Percentiles rank a stretch among this genome's conserved stretches.
These are phyloP conservation scores for Aethes cnicana DNA, from an alignment of 2,888 invertebrate genomes.

Conservation along the genomic window DNA sequence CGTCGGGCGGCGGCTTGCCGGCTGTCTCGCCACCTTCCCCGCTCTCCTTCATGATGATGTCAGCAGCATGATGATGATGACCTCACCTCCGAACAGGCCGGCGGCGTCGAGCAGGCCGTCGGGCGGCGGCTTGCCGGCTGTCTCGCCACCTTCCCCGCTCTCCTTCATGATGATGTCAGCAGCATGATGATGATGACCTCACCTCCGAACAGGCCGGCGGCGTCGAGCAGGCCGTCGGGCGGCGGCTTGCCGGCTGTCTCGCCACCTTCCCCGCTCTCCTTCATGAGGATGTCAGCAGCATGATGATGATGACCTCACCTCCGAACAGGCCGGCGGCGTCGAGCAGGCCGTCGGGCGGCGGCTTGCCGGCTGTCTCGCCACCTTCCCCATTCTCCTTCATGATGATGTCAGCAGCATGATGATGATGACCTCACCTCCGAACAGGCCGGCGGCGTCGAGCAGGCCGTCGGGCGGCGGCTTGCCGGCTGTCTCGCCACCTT, in stretches of 20 bases:
- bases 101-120: conserved; percentile 91
- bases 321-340: conserved; percentile 91
- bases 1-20: conserved; percentile 84
- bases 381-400: too few relatives aligned
- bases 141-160: too few relatives aligned
- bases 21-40: conserved; percentile 83
- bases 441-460: conserved; percentile 90
- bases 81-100: conserved; percentile 86
- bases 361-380: conserved; percentile 82
- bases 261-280: too few relatives aligned
- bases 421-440: conserved; percentile 81
- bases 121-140: conserved; percentile 83
- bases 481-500: conserved; percentile 82
- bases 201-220: conserved; percentile 89
- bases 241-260: conserved; percentile 84
- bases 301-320: conserved; percentile 69
- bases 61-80: too few relatives aligned
- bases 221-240: conserved; percentile 89
- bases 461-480: conserved; percentile 86
- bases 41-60: too few relatives aligned
- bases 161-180: too few relatives aligned
- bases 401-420: too few relatives aligned
- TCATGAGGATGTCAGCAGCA: too few relatives aligned
- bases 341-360: conserved; percentile 87
- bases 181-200: conserved; percentile 52